phyloP scores from a whole-genome alignment of 2,888 invertebrate genomes.

The Oxycera nigricornis region DNA sequence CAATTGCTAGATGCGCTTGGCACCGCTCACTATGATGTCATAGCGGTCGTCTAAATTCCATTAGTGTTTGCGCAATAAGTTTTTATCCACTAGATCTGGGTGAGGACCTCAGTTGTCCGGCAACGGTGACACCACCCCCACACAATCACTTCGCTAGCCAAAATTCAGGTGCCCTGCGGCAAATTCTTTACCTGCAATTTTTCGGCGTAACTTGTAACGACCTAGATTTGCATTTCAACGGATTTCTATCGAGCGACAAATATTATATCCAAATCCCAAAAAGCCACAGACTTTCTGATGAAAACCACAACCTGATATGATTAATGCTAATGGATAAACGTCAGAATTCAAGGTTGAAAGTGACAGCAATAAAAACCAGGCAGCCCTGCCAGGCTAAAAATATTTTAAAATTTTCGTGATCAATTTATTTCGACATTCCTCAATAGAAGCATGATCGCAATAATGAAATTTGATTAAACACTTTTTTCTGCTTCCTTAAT shows the following conservation, averaged over 20 bases:
- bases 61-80: conserved; percentile 38
- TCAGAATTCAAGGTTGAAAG: no score
- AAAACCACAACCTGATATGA: no score
- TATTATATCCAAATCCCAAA: not conserved
- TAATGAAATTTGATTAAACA: no score
- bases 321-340: no score
- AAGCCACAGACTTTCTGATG: no score
- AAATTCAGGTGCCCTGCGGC: not conserved
- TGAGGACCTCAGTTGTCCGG: conserved; percentile 23
- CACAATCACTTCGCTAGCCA: not conserved
- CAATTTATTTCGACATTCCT: no score
- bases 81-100: not conserved
- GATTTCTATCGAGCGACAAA: not conserved
- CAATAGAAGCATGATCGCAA: no score
- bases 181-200: conserved; percentile 10
- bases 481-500: no score
- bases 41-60: not conserved
- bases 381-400: no score
- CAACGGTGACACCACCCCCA: conserved; percentile 19
- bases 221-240: conserved; percentile 8
- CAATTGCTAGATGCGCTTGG: not conserved
- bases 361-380: no score
- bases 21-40: conserved; percentile 11
- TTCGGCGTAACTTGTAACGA: not conserved
- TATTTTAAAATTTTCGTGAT: no score